Evolutionary conservation across 2,797 vertebrate species (phyloP).

Genomic region (Ctenochaetus hawaiiensis): DNA sequence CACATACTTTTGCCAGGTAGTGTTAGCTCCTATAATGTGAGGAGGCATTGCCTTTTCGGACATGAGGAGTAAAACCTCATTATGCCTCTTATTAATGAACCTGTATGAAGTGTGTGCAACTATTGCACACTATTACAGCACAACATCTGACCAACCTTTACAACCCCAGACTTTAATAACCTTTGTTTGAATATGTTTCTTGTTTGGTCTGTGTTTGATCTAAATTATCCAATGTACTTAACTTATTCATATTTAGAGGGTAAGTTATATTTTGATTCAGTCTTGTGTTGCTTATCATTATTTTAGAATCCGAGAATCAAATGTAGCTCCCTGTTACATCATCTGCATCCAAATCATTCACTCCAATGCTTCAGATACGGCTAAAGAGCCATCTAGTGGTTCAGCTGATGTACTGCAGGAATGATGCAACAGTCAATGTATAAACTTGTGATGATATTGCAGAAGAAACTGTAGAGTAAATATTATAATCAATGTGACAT

Average conservation of each 20-base stretch:
- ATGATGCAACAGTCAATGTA: neutral
- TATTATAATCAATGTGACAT: neutral
- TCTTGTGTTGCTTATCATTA: neutral
- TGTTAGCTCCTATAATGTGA: neutral
- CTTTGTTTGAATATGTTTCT: neutral
- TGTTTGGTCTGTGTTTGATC: no score
- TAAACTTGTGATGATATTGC: neutral
- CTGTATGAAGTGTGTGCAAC: no score
- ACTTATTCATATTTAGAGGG: neutral
- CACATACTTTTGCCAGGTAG: neutral
- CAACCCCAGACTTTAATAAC: neutral
- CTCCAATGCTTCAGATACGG: no score
- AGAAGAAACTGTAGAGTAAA: neutral
- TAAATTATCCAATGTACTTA: neutral
- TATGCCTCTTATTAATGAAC: neutral
- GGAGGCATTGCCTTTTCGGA: neutral
- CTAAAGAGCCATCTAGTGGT: constrained; percentile 68
- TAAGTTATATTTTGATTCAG: neutral
- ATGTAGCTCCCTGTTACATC: neutral
- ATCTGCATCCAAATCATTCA: constrained; percentile 1
- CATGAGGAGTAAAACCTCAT: neutral
- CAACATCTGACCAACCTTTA: neutral
- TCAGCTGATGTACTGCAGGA: constrained; percentile 23
- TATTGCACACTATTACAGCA: neutral
- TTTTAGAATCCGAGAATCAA: neutral